These are phyloP conservation scores for Microtus oregoni DNA, from an alignment of 2,113 vertebrate genomes.

Conservation along the genomic window DNA sequence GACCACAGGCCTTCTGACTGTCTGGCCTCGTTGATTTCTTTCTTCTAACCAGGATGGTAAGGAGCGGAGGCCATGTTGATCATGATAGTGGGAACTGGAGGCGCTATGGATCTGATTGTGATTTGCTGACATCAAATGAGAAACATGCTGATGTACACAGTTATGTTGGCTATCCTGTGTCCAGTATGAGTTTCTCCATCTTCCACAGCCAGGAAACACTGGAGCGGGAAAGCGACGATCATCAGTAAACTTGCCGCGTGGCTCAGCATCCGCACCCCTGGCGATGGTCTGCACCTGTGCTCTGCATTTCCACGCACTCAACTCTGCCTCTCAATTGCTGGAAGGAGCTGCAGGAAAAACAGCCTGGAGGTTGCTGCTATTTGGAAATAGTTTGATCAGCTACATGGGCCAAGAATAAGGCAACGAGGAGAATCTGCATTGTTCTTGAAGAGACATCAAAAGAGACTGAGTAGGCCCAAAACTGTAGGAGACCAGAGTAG, in stretches of 20 bases:
- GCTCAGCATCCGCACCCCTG: not conserved
- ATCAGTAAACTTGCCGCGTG: not conserved
- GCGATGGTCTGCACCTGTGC: too few relatives aligned
- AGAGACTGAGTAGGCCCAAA: not conserved
- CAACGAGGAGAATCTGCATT: not conserved
- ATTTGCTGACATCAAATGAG: not conserved
- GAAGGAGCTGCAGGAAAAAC: not conserved
- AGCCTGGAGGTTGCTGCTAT: not conserved
- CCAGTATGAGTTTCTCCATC: not conserved
- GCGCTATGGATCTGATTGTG: not conserved
- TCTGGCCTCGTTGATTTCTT: slow-evolving; percentile 1
- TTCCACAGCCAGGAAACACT: not conserved
- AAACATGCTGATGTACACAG: not conserved
- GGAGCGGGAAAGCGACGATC: not conserved
- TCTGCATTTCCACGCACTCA: not conserved
- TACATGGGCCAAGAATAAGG: not conserved
- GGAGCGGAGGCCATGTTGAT: not conserved
- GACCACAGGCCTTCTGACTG: not conserved
- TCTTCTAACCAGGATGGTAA: not conserved
- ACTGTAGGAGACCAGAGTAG: not conserved
- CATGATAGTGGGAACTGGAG: not conserved
- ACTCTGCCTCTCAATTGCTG: not conserved
- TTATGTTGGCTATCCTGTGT: not conserved
- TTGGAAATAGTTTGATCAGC: not conserved
- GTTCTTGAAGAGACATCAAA: not conserved